These are phyloP conservation scores for Apteryx owenii DNA, from an alignment of 2,113 vertebrate species.

Conservation along the genomic window DNA sequence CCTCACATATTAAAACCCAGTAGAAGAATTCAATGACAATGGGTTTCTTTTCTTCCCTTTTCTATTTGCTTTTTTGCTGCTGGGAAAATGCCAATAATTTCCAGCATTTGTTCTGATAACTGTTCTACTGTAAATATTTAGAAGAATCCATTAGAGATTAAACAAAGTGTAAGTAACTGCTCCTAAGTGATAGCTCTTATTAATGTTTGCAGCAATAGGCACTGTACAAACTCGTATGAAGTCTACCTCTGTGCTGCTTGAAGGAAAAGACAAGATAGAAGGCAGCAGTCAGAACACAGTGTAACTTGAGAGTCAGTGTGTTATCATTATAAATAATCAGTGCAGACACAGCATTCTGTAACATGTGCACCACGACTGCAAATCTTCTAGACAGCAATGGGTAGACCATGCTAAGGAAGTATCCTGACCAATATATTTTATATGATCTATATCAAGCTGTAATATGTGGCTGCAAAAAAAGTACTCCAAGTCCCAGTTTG, in stretches of 20 bases:
- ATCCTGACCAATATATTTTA: background rate
- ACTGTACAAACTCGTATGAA: background rate
- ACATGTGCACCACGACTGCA: background rate
- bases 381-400: background rate
- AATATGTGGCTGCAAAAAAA: background rate
- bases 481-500: background rate
- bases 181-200: conserved; percentile 73
- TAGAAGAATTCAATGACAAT: background rate
- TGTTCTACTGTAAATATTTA: conserved; percentile 81
- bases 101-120: conserved; percentile 76
- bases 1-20: background rate
- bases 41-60: too few relatives aligned
- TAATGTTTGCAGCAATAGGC: conserved; percentile 64
- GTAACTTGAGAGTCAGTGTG: conserved; percentile 39
- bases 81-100: conserved; percentile 64
- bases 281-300: conserved; percentile 25
- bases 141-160: conserved; percentile 78
- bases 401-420: background rate
- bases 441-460: background rate
- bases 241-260: background rate
- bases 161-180: conserved; percentile 78
- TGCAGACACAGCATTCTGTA: conserved; percentile 24
- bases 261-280: conserved; percentile 25
- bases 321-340: conserved; percentile 59
- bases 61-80: background rate